Evolutionary conservation across 2,888 invertebrate species (phyloP).

Genomic region (Melanostoma mellinum): DNA sequence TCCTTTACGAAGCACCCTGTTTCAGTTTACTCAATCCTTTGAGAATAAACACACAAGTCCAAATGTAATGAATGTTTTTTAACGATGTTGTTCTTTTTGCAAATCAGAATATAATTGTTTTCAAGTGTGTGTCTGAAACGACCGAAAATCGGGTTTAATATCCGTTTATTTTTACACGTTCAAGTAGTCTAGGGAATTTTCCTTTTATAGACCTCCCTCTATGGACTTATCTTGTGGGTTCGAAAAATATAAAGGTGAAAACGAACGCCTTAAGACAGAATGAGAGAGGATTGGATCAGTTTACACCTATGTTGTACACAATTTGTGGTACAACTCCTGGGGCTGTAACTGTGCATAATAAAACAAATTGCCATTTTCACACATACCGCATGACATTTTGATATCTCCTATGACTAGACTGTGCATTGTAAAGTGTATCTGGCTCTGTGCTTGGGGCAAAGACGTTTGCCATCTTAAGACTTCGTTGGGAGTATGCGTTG

Average conservation of each 20-base stretch:
- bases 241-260: too few relatives aligned
- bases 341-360: too few relatives aligned
- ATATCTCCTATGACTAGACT: slow-evolving; percentile 7
- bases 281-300: too few relatives aligned
- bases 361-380: slow-evolving; percentile 13
- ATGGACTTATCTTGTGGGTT: too few relatives aligned
- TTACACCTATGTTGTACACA: too few relatives aligned
- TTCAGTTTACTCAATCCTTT: too few relatives aligned
- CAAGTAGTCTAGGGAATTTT: not conserved
- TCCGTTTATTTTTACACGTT: slow-evolving; percentile 21
- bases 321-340: too few relatives aligned
- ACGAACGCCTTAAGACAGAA: too few relatives aligned
- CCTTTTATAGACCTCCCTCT: slow-evolving; percentile 10
- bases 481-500: slow-evolving; percentile 22
- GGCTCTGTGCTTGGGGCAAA: slow-evolving; percentile 3
- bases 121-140: slow-evolving; percentile 23
- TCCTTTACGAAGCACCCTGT: too few relatives aligned
- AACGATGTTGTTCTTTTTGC: slow-evolving; percentile 27
- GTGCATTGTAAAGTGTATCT: not conserved
- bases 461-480: slow-evolving; percentile 22
- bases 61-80: not conserved
- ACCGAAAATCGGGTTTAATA: not conserved
- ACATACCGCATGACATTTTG: slow-evolving; percentile 6
- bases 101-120: slow-evolving; percentile 33
- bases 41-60: too few relatives aligned